Evolutionary conservation across 23 tunicate genomes (phyloP), one percentile per base, ranked within the genome.

Genomic region (Clavelina lepadiformis): DNA sequence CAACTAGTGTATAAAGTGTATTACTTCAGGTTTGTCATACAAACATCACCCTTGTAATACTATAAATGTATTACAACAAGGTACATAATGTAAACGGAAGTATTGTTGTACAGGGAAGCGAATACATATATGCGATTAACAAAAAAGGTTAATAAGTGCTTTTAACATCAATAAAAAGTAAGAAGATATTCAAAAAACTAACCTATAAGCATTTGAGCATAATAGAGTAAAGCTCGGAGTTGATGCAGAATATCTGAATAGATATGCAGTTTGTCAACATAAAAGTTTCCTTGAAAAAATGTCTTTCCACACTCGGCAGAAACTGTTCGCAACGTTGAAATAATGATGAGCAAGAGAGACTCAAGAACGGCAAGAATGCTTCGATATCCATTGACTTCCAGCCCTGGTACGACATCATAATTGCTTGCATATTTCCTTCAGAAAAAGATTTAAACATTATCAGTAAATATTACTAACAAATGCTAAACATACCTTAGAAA

Each of bases 181-280:
- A 25, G n/a, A n/a, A n/a, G n/a, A n/a, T n/a, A n/a, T n/a, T n/a
- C n/a, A n/a, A 30, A 38, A 33, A 6, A 64, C 79, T 61, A 45
- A 74, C 81, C 81, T 0, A 82, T 82, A 47, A 82, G 28, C 45
- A 74, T 82, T 37, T 82, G 81, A 26, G 91, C 81, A 74, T 82
- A 82, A 53, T 63, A 72, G 3, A 82, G 29, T 49, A 82, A 67
- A 33, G 81, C 91, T 75, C 91, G 67, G 46, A 74, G 34, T 67
- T 82, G 91, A 57, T 82, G 91, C 63, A 82, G 58, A 29, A 68
- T 58, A 38, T 82, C 76, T 25, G 81, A 70, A 25, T 65, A 80
- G 3, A 58, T 25, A 31, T 68, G 65, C 54, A 82, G 41, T 47
- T 74, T 74, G n/a, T 82, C 91, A 6, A 69, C 54, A 34, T 82